Base-by-base conservation (phyloP, 2,888 invertebrate genomes). In the Tryphoninae sp. region DNA sequence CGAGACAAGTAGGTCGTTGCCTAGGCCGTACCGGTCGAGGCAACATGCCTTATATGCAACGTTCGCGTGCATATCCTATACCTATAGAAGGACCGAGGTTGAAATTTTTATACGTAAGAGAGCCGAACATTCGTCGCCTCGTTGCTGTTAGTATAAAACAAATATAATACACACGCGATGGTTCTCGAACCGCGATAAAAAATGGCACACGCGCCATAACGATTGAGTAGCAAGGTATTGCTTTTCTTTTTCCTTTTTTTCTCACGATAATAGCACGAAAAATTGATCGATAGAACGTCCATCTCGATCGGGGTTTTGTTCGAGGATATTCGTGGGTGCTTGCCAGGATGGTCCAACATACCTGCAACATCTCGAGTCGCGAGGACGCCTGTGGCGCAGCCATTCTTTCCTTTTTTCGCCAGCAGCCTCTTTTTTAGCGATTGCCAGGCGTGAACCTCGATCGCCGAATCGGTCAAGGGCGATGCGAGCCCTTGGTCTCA, bases 361-460 rank as follows among this genome's bases (percentile, higher is more conserved):
- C 91, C 89, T 91, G 91, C 83, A 91, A 84, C 84, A 91, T 86
- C 84, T 91, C 90, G 77, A 91, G 89, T 78, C 91, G 90, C 77
- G 91, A 91, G 62, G 90, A 90, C 71, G 90, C 89, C 84, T 91
- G 89, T 75, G 90, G 87, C 84, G 88, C 87, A 76, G 90, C 86
- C 91, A 91, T 91, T 80, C 80, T 87, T 82, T 91, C 81, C 80
- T 87, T 83, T 73, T 53, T 58, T 22, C 62, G 6, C 22, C 58
- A 74, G 65, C 72, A 59, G 67, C 71, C 62, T 64, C 74, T 42
- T 58, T 58, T 33, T 33, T 6, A 33, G 33, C 33, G 6, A 33
- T 4, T 33, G 6, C 33, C 33, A 33, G 33, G 55, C 1, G 55
- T 0, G 53, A 53, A n/a, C 22, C 61, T 16, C 76, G 42, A 69